A percentile compares a stretch with the other conserved stretches of the same genome.
Conservation (phyloP, 64 coral and sea anemone genomes). For the Montipora efflorescens region DNA sequence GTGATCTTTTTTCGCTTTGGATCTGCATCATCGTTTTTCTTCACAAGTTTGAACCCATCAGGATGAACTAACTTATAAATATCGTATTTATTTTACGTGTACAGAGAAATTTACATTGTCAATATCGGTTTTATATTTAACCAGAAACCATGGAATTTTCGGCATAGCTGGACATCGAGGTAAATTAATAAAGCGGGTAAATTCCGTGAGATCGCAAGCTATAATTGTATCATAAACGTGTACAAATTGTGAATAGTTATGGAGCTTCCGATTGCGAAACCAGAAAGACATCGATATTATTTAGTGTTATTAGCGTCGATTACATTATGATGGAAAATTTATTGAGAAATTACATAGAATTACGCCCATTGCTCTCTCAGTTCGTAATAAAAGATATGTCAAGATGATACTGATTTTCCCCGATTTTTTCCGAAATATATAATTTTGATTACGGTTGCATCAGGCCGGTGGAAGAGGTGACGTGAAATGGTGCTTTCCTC, state of each 20-base stretch:
- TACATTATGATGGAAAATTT: constrained; percentile 52
- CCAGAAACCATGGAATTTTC: not conserved
- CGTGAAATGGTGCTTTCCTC: too few relatives aligned
- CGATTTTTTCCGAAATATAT: too few relatives aligned
- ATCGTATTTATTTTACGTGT: constrained; percentile 57
- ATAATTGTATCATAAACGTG: constrained; percentile 42
- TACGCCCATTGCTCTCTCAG: not conserved
- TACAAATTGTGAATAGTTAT: constrained; percentile 57
- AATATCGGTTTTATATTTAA: constrained; percentile 56
- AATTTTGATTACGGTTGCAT: too few relatives aligned
- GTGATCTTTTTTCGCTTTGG: not conserved
- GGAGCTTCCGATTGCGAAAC: not conserved
- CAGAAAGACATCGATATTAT: constrained; percentile 21
- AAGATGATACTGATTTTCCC: not conserved
- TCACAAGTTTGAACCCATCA: not conserved
- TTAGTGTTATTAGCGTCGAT: constrained; percentile 15
- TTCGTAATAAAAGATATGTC: constrained; percentile 41
- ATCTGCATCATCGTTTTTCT: not conserved
- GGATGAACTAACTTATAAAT: constrained; percentile 22
- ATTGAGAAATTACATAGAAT: constrained; percentile 41
- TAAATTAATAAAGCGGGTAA: not conserved
- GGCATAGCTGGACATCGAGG: not conserved
- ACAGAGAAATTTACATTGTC: constrained; percentile 30
- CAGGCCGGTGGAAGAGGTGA: too few relatives aligned
- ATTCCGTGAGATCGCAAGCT: not conserved